Conservation (phyloP, 2,888 invertebrate species). For the Choristoneura rosaceana region DNA sequence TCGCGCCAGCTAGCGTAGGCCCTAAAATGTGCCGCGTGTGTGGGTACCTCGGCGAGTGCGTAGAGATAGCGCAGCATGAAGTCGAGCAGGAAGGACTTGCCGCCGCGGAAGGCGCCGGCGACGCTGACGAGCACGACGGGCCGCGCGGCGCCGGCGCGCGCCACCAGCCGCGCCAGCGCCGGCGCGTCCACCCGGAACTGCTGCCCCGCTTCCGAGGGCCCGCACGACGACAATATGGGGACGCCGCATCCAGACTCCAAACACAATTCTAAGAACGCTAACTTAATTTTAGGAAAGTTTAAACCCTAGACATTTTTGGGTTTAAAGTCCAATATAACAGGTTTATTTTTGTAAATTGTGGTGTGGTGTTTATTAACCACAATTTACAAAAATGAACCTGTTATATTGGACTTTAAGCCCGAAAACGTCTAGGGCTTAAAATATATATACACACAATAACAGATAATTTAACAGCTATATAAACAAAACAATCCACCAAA, state of each 20-base stretch:
- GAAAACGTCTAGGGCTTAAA: no score
- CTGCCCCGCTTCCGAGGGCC: background rate
- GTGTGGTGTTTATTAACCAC: no score
- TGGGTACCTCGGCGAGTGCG: constrained; percentile 50
- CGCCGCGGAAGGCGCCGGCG: constrained; percentile 60
- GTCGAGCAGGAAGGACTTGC: constrained; percentile 62
- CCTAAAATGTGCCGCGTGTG: no score
- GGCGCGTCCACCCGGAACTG: constrained; percentile 43
- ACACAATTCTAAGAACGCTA: background rate
- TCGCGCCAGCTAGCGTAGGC: no score
- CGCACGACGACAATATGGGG: constrained; percentile 2
- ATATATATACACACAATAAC: no score
- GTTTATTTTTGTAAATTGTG: no score
- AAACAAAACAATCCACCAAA: no score
- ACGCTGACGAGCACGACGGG: constrained; percentile 58
- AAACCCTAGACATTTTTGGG: no score
- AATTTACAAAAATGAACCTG: no score
- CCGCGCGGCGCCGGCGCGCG: constrained; percentile 48
- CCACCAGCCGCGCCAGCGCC: constrained; percentile 43
- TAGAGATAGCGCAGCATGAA: constrained; percentile 58
- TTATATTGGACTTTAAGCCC: no score
- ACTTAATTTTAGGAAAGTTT: background rate
- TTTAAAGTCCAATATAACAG: no score
- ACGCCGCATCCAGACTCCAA: constrained; percentile 16
- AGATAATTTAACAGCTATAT: no score